These are phyloP conservation scores for Melanotaenia maccullochi DNA, from an alignment of 2,797 vertebrate species.

Conservation along the genomic window DNA sequence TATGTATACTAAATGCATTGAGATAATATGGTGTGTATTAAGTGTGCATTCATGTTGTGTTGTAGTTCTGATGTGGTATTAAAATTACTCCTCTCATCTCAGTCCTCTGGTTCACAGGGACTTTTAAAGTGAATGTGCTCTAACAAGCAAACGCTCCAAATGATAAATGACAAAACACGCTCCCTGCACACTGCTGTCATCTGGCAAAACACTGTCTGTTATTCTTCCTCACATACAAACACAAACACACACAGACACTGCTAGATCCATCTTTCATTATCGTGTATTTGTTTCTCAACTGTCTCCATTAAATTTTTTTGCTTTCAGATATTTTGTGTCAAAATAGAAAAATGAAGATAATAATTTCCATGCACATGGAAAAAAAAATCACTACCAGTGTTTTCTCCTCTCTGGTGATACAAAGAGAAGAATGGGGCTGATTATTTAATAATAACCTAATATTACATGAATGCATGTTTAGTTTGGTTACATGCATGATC, in stretches of 20 bases:
- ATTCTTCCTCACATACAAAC: constrained; percentile 11
- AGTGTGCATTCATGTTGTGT: constrained; percentile 23
- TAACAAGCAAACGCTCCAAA: constrained; percentile 64
- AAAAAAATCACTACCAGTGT: not conserved
- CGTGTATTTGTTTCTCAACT: constrained; percentile 37
- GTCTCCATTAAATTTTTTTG: constrained; percentile 29
- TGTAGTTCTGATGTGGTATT: constrained; percentile 48
- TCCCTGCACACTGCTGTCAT: constrained; percentile 56
- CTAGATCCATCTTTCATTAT: not conserved
- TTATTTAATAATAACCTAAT: no score
- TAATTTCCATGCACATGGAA: constrained; percentile 11
- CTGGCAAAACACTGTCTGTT: constrained; percentile 34
- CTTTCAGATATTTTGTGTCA: constrained; percentile 19
- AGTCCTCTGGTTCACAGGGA: constrained; percentile 54
- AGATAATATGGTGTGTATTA: not conserved
- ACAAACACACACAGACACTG: constrained; percentile 17
- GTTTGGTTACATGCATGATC: not conserved
- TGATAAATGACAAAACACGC: constrained; percentile 68
- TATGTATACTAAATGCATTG: constrained; percentile 4
- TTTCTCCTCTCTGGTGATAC: not conserved
- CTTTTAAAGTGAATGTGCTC: constrained; percentile 61
- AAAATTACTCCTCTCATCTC: constrained; percentile 59
- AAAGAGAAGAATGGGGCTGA: no score
- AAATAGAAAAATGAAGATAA: constrained; percentile 4
- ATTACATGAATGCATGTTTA: not conserved